These are phyloP conservation scores for Umimayanthus chanpuru DNA, from an alignment of 92 coral and sea anemone species.

Conservation along the genomic window DNA sequence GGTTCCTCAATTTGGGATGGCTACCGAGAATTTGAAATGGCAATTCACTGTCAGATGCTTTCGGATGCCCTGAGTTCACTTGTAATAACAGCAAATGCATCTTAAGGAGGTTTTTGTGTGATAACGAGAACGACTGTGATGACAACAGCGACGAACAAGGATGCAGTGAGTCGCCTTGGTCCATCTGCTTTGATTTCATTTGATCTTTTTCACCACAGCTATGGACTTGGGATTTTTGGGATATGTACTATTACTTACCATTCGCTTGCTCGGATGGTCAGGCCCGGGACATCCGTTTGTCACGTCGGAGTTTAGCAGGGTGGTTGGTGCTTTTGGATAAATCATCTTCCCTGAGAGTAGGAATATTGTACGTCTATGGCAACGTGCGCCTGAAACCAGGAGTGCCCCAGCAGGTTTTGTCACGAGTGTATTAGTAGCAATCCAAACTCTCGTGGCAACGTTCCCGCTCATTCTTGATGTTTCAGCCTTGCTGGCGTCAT, in stretches of 20 bases:
- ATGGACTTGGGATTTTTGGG: background rate
- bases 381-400: too few relatives aligned
- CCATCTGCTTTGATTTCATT: background rate
- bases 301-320: background rate
- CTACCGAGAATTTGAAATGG: too few relatives aligned
- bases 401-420: too few relatives aligned
- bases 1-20: too few relatives aligned
- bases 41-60: background rate
- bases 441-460: too few relatives aligned
- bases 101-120: constrained; percentile 24
- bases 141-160: constrained; percentile 40
- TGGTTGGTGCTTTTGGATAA: too few relatives aligned
- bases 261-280: background rate
- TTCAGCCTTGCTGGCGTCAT: too few relatives aligned
- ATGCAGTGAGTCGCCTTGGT: constrained; percentile 20
- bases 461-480: too few relatives aligned
- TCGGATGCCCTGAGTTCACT: constrained; percentile 34
- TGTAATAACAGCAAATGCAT: constrained; percentile 35
- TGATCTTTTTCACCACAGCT: background rate
- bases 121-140: constrained; percentile 32
- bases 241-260: background rate
- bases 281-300: background rate
- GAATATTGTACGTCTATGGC: too few relatives aligned
- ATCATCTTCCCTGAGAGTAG: too few relatives aligned
- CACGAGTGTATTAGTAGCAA: too few relatives aligned